These are phyloP conservation scores for Circaetus gallicus DNA, from an alignment of 2,113 vertebrate species.

Conservation along the genomic window DNA sequence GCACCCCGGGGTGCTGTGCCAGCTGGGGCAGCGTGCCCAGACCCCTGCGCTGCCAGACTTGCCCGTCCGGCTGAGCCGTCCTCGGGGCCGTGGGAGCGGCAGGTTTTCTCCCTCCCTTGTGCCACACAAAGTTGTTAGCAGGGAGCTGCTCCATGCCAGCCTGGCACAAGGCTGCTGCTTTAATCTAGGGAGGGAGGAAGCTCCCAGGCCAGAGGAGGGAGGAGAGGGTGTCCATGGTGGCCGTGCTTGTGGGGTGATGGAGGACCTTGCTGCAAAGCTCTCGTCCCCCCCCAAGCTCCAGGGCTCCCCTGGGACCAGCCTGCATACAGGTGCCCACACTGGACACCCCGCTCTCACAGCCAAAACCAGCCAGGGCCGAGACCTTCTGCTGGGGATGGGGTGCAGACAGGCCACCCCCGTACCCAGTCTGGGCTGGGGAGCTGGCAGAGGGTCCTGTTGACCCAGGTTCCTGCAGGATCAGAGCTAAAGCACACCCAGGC, in stretches of 20 bases:
- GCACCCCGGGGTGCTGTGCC: background rate
- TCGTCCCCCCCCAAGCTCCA: rapidly evolving
- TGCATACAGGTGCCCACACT: background rate
- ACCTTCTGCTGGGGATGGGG: background rate
- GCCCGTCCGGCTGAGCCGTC: background rate
- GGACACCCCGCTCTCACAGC: rapidly evolving
- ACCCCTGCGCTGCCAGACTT: background rate
- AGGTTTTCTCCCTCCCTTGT: background rate
- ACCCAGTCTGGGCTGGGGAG: background rate
- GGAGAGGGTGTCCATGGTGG: background rate
- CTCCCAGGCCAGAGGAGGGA: background rate
- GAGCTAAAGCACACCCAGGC: background rate
- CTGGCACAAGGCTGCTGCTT: background rate
- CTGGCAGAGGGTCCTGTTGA: background rate
- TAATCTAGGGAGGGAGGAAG: background rate
- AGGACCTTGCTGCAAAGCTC: background rate
- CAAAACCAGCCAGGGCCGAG: background rate
- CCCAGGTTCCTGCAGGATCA: background rate
- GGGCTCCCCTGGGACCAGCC: background rate
- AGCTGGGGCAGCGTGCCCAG: background rate
- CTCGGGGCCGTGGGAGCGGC: rapidly evolving
- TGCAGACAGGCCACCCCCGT: background rate
- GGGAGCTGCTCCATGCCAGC: background rate
- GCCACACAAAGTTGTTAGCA: background rate
- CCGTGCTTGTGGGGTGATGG: background rate